Evolutionary conservation across 2,113 vertebrate species (phyloP).

Genomic region (Apodemus sylvaticus): DNA sequence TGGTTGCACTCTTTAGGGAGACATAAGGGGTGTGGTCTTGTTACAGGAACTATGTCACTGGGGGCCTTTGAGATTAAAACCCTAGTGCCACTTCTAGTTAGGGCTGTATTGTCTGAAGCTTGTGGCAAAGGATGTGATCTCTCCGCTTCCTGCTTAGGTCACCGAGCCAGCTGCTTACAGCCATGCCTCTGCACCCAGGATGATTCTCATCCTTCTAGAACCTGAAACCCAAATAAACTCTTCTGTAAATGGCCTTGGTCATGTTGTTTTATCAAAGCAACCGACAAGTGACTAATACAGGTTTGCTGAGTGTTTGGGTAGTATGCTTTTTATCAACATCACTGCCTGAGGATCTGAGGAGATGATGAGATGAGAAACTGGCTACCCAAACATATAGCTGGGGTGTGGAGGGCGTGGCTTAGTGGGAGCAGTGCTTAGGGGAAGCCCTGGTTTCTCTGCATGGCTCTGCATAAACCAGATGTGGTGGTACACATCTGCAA

Average conservation of each 20-base stretch:
- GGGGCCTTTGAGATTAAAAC: not conserved
- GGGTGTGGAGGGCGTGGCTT: not conserved
- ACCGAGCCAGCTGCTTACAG: not conserved
- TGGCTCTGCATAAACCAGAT: not conserved
- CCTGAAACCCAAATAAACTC: not conserved
- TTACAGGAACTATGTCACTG: not conserved
- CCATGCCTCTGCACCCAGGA: not conserved
- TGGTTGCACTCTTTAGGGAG: not conserved
- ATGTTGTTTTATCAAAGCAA: not conserved
- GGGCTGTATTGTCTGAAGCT: not conserved
- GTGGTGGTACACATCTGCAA: not conserved
- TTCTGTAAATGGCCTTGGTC: not conserved
- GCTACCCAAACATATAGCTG: not conserved
- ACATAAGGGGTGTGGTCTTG: not conserved
- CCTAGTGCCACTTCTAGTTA: not conserved
- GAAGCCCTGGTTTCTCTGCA: not conserved
- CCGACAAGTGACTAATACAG: not conserved
- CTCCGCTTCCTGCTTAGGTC: not conserved
- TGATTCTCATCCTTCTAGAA: not conserved
- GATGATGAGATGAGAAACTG: not conserved
- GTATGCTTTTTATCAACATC: not conserved
- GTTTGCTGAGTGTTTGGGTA: not conserved
- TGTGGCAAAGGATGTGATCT: not conserved
- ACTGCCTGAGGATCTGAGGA: not conserved
- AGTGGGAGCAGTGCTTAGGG: not conserved